These are phyloP conservation scores for Scomber scombrus DNA, from an alignment of 2,113 vertebrate species.

Conservation along the genomic window DNA sequence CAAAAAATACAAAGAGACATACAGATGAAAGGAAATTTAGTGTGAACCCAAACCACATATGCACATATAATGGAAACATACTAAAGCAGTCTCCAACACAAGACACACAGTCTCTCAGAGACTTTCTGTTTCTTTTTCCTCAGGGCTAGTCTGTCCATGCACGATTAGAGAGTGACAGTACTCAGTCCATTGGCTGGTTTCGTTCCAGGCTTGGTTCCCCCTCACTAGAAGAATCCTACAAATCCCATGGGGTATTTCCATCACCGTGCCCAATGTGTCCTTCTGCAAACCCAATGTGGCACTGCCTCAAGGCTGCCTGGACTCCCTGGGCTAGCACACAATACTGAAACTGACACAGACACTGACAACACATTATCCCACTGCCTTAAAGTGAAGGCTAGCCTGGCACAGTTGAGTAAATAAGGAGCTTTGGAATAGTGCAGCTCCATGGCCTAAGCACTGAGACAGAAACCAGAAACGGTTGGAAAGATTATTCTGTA, in stretches of 20 bases:
- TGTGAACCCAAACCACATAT: background rate
- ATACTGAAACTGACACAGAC: constrained; percentile 62
- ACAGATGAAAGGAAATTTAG: background rate
- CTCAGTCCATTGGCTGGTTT: constrained; percentile 73
- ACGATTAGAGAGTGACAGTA: constrained; percentile 80
- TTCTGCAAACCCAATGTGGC: constrained; percentile 56
- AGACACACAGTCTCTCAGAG: constrained; percentile 43
- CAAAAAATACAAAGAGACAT: constrained; percentile 7
- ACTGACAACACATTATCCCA: constrained; percentile 59
- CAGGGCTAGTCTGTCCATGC: constrained; percentile 73
- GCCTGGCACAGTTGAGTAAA: constrained; percentile 40
- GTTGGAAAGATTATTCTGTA: constrained; percentile 42
- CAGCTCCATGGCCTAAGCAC: constrained; percentile 16
- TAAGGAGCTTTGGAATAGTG: constrained; percentile 25
- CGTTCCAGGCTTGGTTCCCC: constrained; percentile 61
- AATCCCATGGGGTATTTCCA: constrained; percentile 64
- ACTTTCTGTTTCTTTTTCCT: constrained; percentile 66
- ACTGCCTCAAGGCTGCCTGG: constrained; percentile 65
- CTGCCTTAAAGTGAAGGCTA: constrained; percentile 47
- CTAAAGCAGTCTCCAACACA: constrained; percentile 17
- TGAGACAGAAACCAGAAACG: constrained; percentile 32
- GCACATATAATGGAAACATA: constrained; percentile 34
- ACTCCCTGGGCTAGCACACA: constrained; percentile 47
- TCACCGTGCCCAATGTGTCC: constrained; percentile 68
- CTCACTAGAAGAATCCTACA: constrained; percentile 62